Percentiles rank a stretch among this genome's conserved stretches.
Conservation (phyloP, 2,797 vertebrate species). For the Choloepus didactylus region DNA sequence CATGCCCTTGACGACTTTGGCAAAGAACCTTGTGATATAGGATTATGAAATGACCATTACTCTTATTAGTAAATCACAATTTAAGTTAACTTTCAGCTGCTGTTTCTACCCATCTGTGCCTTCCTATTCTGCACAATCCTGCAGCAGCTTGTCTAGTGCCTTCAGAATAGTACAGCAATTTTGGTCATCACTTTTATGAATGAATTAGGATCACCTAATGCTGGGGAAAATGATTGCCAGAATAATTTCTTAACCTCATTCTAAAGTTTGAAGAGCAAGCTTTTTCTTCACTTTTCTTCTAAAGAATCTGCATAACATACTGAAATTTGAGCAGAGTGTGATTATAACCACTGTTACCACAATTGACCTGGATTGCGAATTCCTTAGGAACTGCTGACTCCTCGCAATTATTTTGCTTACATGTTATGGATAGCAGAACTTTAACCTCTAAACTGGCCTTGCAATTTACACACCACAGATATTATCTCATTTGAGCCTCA, state of each 20-base stretch:
- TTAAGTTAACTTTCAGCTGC: conserved; percentile 39
- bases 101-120: background rate
- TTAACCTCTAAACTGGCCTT: background rate
- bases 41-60: conserved; percentile 56
- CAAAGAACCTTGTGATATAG: conserved; percentile 51
- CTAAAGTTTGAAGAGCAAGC: background rate
- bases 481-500: background rate
- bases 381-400: background rate
- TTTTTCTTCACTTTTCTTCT: background rate
- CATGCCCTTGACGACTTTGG: conserved; percentile 55
- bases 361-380: background rate
- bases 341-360: background rate
- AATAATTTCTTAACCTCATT: background rate
- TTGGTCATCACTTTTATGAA: background rate
- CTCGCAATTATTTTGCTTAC: background rate
- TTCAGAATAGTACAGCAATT: background rate
- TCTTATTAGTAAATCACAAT: conserved; percentile 64
- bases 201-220: background rate
- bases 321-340: background rate
- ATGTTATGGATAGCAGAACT: background rate
- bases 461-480: background rate
- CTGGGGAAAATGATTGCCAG: background rate
- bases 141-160: background rate
- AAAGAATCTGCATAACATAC: background rate
- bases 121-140: background rate